Evolutionary conservation across 2,797 vertebrate species (phyloP).

Genomic region (Taeniopygia guttata): DNA sequence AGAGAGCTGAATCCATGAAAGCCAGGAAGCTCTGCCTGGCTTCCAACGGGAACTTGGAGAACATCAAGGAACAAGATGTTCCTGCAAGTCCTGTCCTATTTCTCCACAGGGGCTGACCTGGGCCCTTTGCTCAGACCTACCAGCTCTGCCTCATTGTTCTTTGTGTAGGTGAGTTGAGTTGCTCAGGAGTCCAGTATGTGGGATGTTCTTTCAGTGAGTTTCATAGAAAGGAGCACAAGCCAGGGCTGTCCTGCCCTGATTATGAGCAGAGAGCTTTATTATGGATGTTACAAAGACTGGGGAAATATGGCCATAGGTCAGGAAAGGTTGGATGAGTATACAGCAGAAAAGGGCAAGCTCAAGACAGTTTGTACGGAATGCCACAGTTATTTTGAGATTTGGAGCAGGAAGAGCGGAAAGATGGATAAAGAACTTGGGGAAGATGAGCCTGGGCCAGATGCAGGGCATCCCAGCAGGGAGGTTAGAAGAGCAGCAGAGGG

Average conservation of each 20-base stretch:
- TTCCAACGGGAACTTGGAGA: not conserved
- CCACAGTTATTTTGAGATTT: not conserved
- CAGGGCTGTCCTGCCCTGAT: not conserved
- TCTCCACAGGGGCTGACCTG: not conserved
- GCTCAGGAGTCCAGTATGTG: not conserved
- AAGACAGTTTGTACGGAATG: not conserved
- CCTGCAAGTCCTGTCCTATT: not conserved
- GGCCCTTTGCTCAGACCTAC: not conserved
- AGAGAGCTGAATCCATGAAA: not conserved
- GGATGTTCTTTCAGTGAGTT: not conserved
- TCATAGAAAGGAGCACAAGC: not conserved
- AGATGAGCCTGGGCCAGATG: not conserved
- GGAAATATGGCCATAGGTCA: not conserved
- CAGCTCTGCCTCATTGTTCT: not conserved
- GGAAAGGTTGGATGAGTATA: not conserved
- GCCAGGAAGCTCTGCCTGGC: not conserved
- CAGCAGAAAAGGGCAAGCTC: not conserved
- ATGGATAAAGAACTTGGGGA: not conserved
- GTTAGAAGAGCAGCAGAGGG: not conserved
- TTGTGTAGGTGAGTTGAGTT: not conserved
- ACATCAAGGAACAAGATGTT: not conserved
- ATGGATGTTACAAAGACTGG: not conserved
- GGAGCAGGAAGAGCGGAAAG: not conserved
- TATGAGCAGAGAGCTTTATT: not conserved
- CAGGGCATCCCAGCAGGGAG: not conserved